phyloP scores from a whole-genome alignment of 1,140 invertebrate species.

The Drosophila aff. region DNA sequence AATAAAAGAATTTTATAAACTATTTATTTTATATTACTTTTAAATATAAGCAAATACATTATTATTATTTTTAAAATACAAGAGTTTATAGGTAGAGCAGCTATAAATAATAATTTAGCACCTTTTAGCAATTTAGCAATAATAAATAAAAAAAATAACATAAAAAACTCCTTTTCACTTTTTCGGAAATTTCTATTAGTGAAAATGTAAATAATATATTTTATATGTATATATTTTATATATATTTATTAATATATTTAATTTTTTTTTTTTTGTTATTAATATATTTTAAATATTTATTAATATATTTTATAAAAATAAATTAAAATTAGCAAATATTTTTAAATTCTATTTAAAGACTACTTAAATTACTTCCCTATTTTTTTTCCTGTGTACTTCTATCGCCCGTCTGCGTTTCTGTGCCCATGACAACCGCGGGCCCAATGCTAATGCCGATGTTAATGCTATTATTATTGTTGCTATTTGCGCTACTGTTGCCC shows the following conservation, averaged over 20 bases:
- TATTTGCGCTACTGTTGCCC: conserved; percentile 50
- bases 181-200: too few relatives aligned
- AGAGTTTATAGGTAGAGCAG: neutral
- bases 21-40: neutral
- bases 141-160: neutral
- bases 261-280: too few relatives aligned
- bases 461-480: conserved; percentile 55
- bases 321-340: neutral
- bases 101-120: neutral
- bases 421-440: conserved; percentile 44
- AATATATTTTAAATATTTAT: neutral
- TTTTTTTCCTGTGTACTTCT: conserved; percentile 14
- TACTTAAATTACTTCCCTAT: neutral
- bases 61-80: neutral
- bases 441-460: conserved; percentile 52
- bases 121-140: neutral
- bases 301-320: neutral
- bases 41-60: neutral
- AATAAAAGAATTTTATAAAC: neutral
- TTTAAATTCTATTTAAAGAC: neutral
- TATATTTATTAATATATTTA: neutral
- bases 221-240: neutral
- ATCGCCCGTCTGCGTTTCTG: conserved; percentile 20
- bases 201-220: neutral
- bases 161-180: neutral